Conservation (phyloP, 2,888 invertebrate species). For the Hofmannophila pseudospretella region DNA sequence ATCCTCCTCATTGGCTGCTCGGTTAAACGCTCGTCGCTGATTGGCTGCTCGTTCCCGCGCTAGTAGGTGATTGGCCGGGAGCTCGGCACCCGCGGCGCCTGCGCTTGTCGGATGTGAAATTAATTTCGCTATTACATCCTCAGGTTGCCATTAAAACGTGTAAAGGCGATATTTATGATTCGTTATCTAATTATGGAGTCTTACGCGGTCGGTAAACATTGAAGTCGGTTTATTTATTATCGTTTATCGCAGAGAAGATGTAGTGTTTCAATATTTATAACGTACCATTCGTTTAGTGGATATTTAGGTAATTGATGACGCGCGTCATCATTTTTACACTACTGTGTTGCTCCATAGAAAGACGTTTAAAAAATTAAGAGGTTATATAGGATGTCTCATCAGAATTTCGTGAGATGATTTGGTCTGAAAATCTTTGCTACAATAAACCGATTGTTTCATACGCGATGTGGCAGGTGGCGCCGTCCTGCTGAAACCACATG, state of each 20-base stretch:
- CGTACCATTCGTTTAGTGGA: too few species aligned
- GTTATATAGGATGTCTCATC: too few species aligned
- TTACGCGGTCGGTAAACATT: slow-evolving; percentile 19
- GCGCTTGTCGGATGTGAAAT: slow-evolving; percentile 21
- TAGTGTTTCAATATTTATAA: too few species aligned
- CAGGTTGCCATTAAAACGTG: slow-evolving; percentile 19
- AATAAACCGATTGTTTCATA: too few species aligned
- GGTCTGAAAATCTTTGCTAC: too few species aligned
- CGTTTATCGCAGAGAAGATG: not conserved
- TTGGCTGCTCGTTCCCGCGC: slow-evolving; percentile 19
- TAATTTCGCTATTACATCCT: slow-evolving; percentile 22
- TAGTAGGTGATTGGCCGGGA: slow-evolving; percentile 22
- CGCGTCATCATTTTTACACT: too few species aligned
- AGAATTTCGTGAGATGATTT: too few species aligned
- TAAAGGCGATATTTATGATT: slow-evolving; percentile 22
- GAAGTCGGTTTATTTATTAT: slow-evolving; percentile 5
- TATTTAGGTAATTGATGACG: too few species aligned
- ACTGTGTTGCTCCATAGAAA: too few species aligned
- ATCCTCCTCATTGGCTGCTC: slow-evolving; percentile 20
- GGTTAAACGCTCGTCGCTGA: slow-evolving; percentile 12
- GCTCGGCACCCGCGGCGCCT: slow-evolving; percentile 17
- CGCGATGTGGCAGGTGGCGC: too few species aligned
- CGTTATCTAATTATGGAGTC: slow-evolving; percentile 25
- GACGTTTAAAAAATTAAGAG: too few species aligned
- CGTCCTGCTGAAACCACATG: too few species aligned